These are phyloP conservation scores for Sebastes miniatus DNA, from an alignment of 2,797 vertebrate species.

Conservation along the genomic window DNA sequence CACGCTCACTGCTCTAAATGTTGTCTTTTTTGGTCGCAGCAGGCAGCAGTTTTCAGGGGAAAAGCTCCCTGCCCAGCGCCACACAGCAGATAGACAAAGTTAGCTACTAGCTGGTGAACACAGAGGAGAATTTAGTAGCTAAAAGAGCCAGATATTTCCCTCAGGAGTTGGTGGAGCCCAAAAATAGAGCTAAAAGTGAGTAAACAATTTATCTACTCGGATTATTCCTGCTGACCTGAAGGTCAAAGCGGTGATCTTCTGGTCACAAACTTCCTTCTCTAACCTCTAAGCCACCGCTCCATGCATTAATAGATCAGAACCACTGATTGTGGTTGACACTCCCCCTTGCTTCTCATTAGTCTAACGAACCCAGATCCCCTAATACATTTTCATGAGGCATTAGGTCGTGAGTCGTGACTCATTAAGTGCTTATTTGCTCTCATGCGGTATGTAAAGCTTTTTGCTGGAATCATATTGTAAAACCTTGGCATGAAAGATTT, in stretches of 20 bases:
- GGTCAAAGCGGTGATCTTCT: not conserved
- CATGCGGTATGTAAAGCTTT: not conserved
- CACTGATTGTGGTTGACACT: not conserved
- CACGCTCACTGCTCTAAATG: no score
- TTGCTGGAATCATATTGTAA: not conserved
- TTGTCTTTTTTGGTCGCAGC: no score
- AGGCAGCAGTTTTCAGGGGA: no score
- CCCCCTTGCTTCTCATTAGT: not conserved
- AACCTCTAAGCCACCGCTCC: not conserved
- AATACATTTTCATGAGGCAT: no score
- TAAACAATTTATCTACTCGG: not conserved
- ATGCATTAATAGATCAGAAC: not conserved
- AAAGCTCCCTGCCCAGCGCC: no score
- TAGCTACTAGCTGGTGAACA: not conserved
- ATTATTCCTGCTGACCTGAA: not conserved
- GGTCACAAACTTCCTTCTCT: not conserved
- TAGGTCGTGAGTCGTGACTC: not conserved
- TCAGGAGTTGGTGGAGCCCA: not conserved
- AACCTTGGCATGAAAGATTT: not conserved
- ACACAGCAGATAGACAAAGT: not conserved
- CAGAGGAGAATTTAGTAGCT: not conserved
- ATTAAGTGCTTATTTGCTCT: not conserved
- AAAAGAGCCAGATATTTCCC: not conserved
- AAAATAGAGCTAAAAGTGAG: not conserved
- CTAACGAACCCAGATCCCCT: not conserved